These are phyloP conservation scores for Ploceus nigricollis DNA, from an alignment of 2,113 vertebrate genomes.

Conservation along the genomic window DNA sequence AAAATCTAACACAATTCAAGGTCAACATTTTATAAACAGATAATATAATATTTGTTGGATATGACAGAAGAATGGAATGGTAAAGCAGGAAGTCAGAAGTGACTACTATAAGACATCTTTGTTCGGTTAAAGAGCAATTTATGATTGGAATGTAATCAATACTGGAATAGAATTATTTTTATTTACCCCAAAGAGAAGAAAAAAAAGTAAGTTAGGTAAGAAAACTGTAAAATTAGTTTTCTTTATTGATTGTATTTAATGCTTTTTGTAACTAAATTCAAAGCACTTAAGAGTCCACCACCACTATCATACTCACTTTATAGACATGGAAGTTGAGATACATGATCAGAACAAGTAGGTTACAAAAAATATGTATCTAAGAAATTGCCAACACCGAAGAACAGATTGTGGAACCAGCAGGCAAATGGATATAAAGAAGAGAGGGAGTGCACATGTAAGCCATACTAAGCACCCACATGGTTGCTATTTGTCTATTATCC, in stretches of 20 bases:
- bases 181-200: not conserved
- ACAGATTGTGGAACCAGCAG: constrained; percentile 27
- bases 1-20: not conserved
- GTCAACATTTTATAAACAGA: not conserved
- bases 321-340: not conserved
- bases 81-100: not conserved
- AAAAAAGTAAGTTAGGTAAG: not conserved
- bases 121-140: not conserved
- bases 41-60: not conserved
- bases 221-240: not conserved
- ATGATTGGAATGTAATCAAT: not conserved
- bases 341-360: not conserved
- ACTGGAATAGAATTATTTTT: not conserved
- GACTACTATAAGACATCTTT: not conserved
- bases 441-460: not conserved
- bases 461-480: not conserved
- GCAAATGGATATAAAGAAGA: constrained; percentile 2
- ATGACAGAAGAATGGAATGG: not conserved
- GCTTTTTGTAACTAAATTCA: not conserved
- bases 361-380: not conserved
- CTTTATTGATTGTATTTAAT: not conserved
- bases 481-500: not conserved
- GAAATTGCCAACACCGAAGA: not conserved
- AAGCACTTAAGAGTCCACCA: not conserved
- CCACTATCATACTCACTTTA: not conserved